Evolutionary conservation across 1,140 invertebrate genomes (phyloP), one percentile per base, ranked within the genome.

Genomic region (Tetraneura akinire): DNA sequence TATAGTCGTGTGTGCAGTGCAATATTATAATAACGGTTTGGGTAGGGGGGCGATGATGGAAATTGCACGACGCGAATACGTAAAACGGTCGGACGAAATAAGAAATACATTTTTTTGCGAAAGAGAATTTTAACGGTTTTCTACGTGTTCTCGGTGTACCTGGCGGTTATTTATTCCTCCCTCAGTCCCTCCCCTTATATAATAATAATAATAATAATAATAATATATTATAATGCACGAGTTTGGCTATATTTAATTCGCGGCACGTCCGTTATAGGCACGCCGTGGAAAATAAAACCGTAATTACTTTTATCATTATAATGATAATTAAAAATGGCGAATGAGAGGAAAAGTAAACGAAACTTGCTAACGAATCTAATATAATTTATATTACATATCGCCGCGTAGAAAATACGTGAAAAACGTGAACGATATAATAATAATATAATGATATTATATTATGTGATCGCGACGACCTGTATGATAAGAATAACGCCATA

Each of bases 381-480:
- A 29, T 62, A 62, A 62, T 62, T 62, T 26, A 62, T 14, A 18
- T 16, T 26, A 62, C 57, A 26, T 62, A 23, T n/a, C 57, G 55
- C 13, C 0, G 23, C 10, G 11, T 10, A 11, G 21, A 23, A 23
- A 57, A 57, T 23, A 23, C 55, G 13, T 8, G 55, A 26, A 57
- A 14, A n/a, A 23, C 55, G 23, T 13, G 55, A n/a, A 5, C 26
- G 55, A 26, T 26, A 23, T 57, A 26, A n/a, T 57, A 57, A 57
- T 57, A 57, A 49, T 3, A 26, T 57, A 57, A 57, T 57, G 14
- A 42, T 42, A 64, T n/a, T 37, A 42, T 6, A 32, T 64, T 37
- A 64, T 64, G 13, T 21, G 32, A 37, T 64, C 32, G 37, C 62
- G 62, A n/a, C 1, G 18, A 29, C 1, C 14, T 8, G 29, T 37